Evolutionary conservation across 2,888 invertebrate species (phyloP).

Genomic region (Coenonympha arcania): DNA sequence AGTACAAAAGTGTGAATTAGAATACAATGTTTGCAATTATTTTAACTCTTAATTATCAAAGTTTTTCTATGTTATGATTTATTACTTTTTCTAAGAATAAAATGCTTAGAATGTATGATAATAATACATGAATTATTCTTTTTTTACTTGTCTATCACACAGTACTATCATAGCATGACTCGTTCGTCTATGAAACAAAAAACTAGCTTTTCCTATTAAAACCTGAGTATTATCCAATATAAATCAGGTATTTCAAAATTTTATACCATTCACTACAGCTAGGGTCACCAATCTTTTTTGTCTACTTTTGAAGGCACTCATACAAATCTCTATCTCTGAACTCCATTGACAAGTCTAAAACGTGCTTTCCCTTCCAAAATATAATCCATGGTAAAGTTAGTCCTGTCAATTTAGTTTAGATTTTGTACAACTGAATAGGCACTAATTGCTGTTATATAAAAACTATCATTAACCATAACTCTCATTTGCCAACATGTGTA

Average conservation of each 20-base stretch:
- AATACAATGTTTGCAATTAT: slow-evolving; percentile 12
- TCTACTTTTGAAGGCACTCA: neutral
- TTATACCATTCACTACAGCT: slow-evolving; percentile 19
- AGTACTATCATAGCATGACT: slow-evolving; percentile 10
- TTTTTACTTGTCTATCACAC: slow-evolving; percentile 23
- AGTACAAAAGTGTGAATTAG: slow-evolving; percentile 13
- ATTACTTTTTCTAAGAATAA: slow-evolving; percentile 2
- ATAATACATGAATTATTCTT: slow-evolving; percentile 4
- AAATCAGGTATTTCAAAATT: slow-evolving; percentile 29
- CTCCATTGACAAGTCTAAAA: too few relatives aligned
- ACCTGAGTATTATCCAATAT: slow-evolving; percentile 32
- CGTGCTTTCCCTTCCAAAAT: too few relatives aligned
- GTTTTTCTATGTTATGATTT: neutral
- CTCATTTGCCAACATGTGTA: too few relatives aligned
- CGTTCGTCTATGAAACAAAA: slow-evolving; percentile 14
- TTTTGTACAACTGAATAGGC: too few relatives aligned
- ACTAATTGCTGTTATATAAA: too few relatives aligned
- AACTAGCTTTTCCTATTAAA: slow-evolving; percentile 25
- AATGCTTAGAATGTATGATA: neutral
- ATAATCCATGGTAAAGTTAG: too few relatives aligned
- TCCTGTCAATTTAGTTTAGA: too few relatives aligned
- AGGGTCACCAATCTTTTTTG: slow-evolving; percentile 5
- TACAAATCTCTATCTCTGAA: too few relatives aligned
- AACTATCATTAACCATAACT: neutral
- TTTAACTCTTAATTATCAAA: slow-evolving; percentile 8